Base-by-base conservation (phyloP, 2,113 vertebrate species). In the Paramormyrops kingsleyae region DNA sequence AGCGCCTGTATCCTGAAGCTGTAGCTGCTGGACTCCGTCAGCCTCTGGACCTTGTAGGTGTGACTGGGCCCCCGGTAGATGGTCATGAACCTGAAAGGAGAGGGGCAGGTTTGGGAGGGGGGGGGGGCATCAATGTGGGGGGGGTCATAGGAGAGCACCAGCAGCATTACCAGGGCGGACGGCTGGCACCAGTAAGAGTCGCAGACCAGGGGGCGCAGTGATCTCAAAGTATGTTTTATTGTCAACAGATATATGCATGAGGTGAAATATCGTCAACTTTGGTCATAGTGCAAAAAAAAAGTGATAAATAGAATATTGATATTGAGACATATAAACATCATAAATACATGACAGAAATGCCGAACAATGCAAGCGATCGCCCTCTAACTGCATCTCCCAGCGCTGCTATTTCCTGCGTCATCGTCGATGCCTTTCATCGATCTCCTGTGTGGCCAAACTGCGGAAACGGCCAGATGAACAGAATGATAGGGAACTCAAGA, bases 1-100 rank as follows among this genome's bases (percentile, higher is more conserved):
- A 97, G 93, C 0, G 98, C 97, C 95, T 99, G 98, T 95, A 99
- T 99, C 95, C 98, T 95, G 96, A 99, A 99, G 0, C 95, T 96
- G 96, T 98, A 99, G 93, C 96, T 97, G 2, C 97, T 98, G 91
- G 96, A 98, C 92, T 99, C 99, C 0, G 92, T 97, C 95, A 99
- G 94, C 83, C 98, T 96, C 94, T 99, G 98, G 83, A 99, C 96
- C 95, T 99, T 99, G 94, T 99, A 99, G 0, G 98, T 99, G 94
- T 99, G 99, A 94, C 99, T 99, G 89, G 98, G 98, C 70, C 99
- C 99, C 87, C 97, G 96, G 89, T 99, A 99, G 95, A 99, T 97
- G 0, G 97, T 96, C 93, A 98, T 95, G 92, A 99, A 99, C 96
- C 99, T 99, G 94, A 49, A 89, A 90, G 50, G 83, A 53, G 88